Percentiles rank a stretch among this genome's conserved stretches.
These are phyloP conservation scores for Sphenopsis melanotis DNA, from an alignment of 2,797 vertebrate genomes.

Conservation along the genomic window DNA sequence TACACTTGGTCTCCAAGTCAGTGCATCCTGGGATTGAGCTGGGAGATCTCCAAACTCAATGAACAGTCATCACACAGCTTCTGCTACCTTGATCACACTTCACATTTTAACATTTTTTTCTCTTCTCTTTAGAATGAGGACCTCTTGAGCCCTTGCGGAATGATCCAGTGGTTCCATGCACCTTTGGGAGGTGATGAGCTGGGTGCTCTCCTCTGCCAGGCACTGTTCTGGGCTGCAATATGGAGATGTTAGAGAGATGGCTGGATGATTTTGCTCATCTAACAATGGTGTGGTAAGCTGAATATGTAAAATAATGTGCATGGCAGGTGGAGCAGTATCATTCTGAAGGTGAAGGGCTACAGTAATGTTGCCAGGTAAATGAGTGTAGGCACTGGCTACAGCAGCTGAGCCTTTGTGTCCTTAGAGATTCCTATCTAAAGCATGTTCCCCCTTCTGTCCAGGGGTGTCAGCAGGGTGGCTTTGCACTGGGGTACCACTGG, in stretches of 20 bases:
- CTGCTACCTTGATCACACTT: not conserved
- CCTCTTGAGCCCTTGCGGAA: not conserved
- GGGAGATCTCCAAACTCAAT: not conserved
- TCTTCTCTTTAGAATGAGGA: not conserved
- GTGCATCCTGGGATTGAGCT: not conserved
- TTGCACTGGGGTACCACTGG: accelerated
- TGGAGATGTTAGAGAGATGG: accelerated
- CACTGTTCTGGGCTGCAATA: not conserved
- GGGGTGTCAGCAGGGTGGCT: not conserved
- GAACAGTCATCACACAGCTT: not conserved
- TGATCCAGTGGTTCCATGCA: not conserved
- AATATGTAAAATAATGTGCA: not conserved
- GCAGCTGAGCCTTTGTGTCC: not conserved
- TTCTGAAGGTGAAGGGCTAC: not conserved
- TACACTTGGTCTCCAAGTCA: accelerated
- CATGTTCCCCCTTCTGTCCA: not conserved
- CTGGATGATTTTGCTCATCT: not conserved
- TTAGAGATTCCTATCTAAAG: not conserved
- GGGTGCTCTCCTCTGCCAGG: not conserved
- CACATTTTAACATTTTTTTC: not conserved
- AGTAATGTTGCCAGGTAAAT: not conserved
- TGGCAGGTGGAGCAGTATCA: accelerated
- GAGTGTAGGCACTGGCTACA: not conserved
- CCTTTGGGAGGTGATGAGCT: not conserved
- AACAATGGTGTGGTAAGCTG: not conserved